These are phyloP conservation scores for Eunapius fragilis DNA, from an alignment of 37 sponge, comb jelly and placozoan species.

Conservation along the genomic window DNA sequence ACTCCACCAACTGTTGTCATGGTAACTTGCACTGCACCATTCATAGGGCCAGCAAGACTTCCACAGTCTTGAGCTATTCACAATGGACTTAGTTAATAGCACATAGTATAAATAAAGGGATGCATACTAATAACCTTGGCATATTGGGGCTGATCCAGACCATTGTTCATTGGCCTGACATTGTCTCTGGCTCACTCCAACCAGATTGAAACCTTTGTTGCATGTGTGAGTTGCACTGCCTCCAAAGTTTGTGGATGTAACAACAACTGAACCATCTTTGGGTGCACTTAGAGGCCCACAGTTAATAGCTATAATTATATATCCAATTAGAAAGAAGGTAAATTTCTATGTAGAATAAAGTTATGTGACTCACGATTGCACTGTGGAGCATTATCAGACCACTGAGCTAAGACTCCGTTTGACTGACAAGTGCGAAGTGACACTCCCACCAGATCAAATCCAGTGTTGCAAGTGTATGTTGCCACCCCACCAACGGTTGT, in stretches of 20 bases:
- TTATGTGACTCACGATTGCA: slow-evolving; percentile 34
- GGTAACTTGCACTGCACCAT: slow-evolving; percentile 31
- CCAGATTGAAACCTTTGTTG: slow-evolving; percentile 23
- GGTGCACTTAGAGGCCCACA: slow-evolving; percentile 33
- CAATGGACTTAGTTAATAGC: neutral
- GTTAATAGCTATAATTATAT: slow-evolving; percentile 16
- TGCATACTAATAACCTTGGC: slow-evolving; percentile 24
- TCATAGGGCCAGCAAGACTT: slow-evolving; percentile 11
- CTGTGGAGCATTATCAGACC: slow-evolving; percentile 26
- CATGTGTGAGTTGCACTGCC: slow-evolving; percentile 36
- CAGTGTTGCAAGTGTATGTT: slow-evolving; percentile 52
- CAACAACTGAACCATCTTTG: slow-evolving; percentile 2
- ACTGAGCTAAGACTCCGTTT: slow-evolving; percentile 5
- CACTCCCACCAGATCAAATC: slow-evolving; percentile 37
- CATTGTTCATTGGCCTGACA: slow-evolving; percentile 58
- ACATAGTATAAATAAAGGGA: neutral
- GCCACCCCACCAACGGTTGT: slow-evolving; percentile 34
- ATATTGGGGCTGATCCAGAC: slow-evolving; percentile 51
- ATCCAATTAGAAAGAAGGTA: neutral
- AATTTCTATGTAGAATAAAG: neutral
- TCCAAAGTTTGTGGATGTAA: slow-evolving; percentile 5
- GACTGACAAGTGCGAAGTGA: slow-evolving; percentile 36
- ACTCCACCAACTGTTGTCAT: slow-evolving; percentile 25
- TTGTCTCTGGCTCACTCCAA: slow-evolving; percentile 17
- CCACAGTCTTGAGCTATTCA: slow-evolving; percentile 38